Evolutionary conservation across 2,888 invertebrate species (phyloP).

Genomic region (Brachyptera putata): DNA sequence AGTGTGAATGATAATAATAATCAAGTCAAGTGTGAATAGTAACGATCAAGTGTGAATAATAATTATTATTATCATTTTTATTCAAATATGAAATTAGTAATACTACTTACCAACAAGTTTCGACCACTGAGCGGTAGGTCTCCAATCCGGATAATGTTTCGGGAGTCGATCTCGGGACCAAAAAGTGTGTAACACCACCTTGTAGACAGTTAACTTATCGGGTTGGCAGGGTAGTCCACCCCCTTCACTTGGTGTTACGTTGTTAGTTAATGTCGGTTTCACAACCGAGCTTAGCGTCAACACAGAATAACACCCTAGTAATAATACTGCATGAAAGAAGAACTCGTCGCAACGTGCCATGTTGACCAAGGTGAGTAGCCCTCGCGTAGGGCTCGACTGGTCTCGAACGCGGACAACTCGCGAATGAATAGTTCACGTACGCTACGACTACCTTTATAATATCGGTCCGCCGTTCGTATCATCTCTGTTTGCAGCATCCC

Average conservation of each 20-base stretch:
- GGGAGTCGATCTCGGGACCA: constrained; percentile 46
- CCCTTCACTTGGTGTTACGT: neutral
- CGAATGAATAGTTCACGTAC: neutral
- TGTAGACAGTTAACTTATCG: constrained; percentile 43
- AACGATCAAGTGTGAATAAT: too few relatives aligned
- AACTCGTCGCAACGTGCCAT: neutral
- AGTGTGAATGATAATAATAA: too few relatives aligned
- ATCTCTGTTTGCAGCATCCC: neutral
- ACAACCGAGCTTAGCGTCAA: neutral
- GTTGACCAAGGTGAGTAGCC: neutral
- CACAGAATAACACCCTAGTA: neutral
- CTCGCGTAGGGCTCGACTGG: neutral
- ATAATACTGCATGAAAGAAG: neutral
- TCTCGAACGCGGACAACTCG: constrained; percentile 3
- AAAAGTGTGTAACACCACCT: constrained; percentile 44
- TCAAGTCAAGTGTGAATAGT: too few relatives aligned
- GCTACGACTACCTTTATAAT: constrained; percentile 5
- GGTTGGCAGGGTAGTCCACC: constrained; percentile 23
- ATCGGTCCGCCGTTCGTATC: neutral
- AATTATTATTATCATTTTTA: too few relatives aligned
- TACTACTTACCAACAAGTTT: constrained; percentile 45
- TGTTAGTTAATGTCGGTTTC: neutral
- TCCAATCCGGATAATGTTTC: constrained; percentile 46
- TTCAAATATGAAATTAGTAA: neutral
- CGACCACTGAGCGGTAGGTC: constrained; percentile 49